A percentile compares a stretch with the other conserved stretches of the same genome.
phyloP scores from a whole-genome alignment of 1,140 invertebrate species.

The Bombus fervidus region DNA sequence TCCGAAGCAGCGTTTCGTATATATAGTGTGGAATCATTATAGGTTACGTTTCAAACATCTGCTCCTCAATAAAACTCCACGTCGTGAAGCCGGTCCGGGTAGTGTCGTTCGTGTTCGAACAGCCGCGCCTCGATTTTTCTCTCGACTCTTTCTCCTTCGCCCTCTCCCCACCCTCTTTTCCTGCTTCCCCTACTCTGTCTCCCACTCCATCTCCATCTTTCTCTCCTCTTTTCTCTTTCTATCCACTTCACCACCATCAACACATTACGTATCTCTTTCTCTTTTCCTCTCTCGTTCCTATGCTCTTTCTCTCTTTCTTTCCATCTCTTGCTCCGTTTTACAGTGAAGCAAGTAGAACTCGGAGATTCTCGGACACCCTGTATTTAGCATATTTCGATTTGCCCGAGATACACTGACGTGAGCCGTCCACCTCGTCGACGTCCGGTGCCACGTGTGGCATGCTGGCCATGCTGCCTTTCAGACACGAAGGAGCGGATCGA shows the following conservation, averaged over 20 bases:
- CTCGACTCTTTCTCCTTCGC: background rate
- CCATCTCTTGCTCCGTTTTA: background rate
- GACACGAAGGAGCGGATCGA: slow-evolving; percentile 53
- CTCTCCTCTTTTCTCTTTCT: background rate
- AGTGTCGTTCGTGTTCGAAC: slow-evolving; percentile 68
- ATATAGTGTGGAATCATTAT: slow-evolving; percentile 41
- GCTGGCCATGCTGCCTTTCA: slow-evolving; percentile 53
- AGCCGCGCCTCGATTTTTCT: slow-evolving; percentile 46
- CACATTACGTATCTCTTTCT: background rate
- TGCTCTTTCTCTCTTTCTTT: background rate
- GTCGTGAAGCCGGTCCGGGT: slow-evolving; percentile 67
- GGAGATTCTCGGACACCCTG: slow-evolving; percentile 57
- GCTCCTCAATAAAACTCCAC: slow-evolving; percentile 51
- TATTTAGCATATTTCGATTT: slow-evolving; percentile 67
- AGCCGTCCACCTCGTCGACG: slow-evolving; percentile 53
- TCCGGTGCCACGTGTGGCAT: slow-evolving; percentile 54
- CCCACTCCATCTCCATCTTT: background rate
- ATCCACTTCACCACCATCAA: background rate
- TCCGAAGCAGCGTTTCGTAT: background rate
- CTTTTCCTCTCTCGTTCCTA: no score
- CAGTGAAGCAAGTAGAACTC: slow-evolving; percentile 12
- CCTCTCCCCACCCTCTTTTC: background rate
- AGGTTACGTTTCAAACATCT: slow-evolving; percentile 56
- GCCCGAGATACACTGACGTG: slow-evolving; percentile 55
- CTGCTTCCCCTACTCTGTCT: background rate